Evolutionary conservation across 2,797 vertebrate species (phyloP).

Genomic region (Adelosebastes latens): DNA sequence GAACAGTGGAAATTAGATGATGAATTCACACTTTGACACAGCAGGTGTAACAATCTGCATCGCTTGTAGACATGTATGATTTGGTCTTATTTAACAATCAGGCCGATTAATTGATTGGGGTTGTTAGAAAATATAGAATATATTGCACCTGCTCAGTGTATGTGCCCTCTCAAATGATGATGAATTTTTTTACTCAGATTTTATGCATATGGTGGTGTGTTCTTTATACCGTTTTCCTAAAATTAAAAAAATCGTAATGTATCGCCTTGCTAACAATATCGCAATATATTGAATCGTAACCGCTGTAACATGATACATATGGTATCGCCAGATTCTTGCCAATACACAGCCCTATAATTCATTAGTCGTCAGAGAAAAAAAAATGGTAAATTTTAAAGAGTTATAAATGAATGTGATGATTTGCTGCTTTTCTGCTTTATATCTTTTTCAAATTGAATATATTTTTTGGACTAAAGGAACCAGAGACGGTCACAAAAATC

Average conservation of each 20-base stretch:
- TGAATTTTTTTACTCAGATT: no score
- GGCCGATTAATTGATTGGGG: neutral
- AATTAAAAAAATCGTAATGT: no score
- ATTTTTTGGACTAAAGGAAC: neutral
- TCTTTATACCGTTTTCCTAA: no score
- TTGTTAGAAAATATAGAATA: no score
- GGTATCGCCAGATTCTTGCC: no score
- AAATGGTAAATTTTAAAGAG: neutral
- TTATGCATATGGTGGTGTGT: no score
- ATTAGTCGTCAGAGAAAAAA: neutral
- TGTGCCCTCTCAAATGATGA: no score
- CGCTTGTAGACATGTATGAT: neutral
- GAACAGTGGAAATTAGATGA: neutral
- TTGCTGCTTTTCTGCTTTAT: neutral
- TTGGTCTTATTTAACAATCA: neutral
- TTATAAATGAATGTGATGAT: neutral
- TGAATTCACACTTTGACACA: neutral
- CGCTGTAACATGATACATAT: no score
- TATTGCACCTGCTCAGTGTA: no score
- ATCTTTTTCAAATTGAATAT: neutral
- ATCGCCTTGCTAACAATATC: no score
- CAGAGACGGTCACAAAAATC: neutral
- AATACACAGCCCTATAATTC: accelerated
- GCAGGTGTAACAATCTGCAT: neutral
- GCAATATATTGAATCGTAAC: no score